Evolutionary conservation across 2,888 invertebrate genomes (phyloP), one percentile per base, ranked within the genome.

Genomic region (Helobdella robusta): DNA sequence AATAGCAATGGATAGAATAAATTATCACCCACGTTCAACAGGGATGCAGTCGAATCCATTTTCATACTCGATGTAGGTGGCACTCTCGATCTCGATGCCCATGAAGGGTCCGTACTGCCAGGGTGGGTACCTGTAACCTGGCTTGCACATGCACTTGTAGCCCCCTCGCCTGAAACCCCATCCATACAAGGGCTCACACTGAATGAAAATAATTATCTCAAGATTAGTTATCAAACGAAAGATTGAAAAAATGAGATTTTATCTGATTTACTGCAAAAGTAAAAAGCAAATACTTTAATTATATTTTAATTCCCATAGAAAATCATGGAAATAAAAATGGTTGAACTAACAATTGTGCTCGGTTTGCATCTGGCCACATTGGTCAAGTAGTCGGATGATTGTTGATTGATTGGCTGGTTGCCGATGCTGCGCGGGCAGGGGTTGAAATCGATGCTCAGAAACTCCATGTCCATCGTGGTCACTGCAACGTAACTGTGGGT

Each of bases 101-200:
- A 92, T 84, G 82, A 87, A 95, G 0, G 95, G 93, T 64, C 91
- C 84, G 64, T 93, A 84, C 35, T 91, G 90, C 66, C 88, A 85
- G 73, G 86, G 85, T 0, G 95, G 95, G 72, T 92, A 83, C 64
- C 95, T 84, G 79, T 82, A 88, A 0, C 92, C 90, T 0, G 95
- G 93, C 74, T 85, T 84, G 80, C 97, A 97, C 40, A 76, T 74
- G 69, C 79, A 80, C 70, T 75, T 74, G 71, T 79, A 95, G 6
- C 92, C 94, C 61, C 95, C 95, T 74, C 95, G 84, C 64, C 93
- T 84, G 79, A 90, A 93, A 50, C 95, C 95, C 88, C 89, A 97
- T 2, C 95, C 95, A 77, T 92, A 87, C 60, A 95, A 79, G 0
- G 95, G 95, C 80, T 97, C 95, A 80, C 95, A 97, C 88, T 91